Evolutionary conservation across 2,797 vertebrate species (phyloP), one percentile per base, ranked within the genome.

Genomic region (Danio tinwini): DNA sequence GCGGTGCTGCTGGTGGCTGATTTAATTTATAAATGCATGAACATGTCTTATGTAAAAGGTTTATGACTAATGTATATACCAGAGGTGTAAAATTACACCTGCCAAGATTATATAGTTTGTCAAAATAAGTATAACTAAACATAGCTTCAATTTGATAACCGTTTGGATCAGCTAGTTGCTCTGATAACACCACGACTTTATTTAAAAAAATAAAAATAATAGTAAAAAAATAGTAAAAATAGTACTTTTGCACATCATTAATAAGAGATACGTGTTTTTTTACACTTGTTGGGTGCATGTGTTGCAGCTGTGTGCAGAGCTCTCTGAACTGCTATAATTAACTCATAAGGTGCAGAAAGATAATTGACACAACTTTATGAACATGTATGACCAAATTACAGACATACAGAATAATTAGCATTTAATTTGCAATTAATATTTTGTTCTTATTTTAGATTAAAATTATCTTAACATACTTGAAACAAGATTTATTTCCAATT

Each of bases 241-340:
- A 39, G 7, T 47, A 5, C 6, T 47, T 67, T 19, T 47, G 12
- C 65, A 2, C 29, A 50, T 39, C 5, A 9, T 3, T 69, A 39
- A 39, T 29, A 39, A 69, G 5, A 10, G 47, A n/a, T 12, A 69
- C 6, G 8, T 67, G 64, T n/a, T 52, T 68, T 12, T 68, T 65
- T 50, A 52, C 47, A n/a, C 21, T 12, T 69, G 65, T 17, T 39
- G 47, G 39, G 29, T 10, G 1, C n/a, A 50, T 10, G 14, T 39
- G 14, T n/a, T 52, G 16, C 37, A 52, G 44, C 44, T 29, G 44
- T 67, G 55, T 29, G 42, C 17, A 47, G 47, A 47, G 29, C 47
- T 39, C 65, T 69, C 65, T 69, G 65, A 69, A 14, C 49, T 53
- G 49, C 67, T 69, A 53, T 40, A 16, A 52, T 53, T 69, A 53